Conservation (phyloP, 2,888 invertebrate genomes). For the Tryphoninae sp. region DNA sequence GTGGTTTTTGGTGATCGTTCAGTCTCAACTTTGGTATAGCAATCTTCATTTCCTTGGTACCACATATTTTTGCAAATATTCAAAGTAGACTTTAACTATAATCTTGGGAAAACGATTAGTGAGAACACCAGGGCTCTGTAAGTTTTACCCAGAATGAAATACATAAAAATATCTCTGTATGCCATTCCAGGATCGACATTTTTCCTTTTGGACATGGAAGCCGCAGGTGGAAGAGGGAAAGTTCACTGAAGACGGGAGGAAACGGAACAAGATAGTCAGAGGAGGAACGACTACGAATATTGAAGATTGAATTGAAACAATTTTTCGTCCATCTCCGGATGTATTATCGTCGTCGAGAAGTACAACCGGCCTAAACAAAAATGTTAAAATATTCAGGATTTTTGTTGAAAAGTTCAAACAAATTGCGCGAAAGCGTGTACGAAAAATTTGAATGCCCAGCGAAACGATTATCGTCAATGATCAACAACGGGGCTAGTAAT, state of each 20-base stretch:
- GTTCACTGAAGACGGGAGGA: too few relatives aligned
- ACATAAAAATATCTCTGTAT: too few relatives aligned
- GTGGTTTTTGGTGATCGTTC: too few relatives aligned
- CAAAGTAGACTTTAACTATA: too few relatives aligned
- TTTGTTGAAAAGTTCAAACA: background rate
- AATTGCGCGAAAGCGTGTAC: background rate
- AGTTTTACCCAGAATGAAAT: too few relatives aligned
- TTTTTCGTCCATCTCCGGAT: background rate
- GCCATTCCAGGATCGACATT: too few relatives aligned
- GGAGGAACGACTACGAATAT: background rate
- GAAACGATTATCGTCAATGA: constrained; percentile 16
- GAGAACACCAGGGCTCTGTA: background rate
- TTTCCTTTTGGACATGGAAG: too few relatives aligned
- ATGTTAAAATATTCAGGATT: background rate
- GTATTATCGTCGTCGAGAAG: constrained; percentile 11
- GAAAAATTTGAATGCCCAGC: constrained; percentile 18
- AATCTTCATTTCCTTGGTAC: background rate
- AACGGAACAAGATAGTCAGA: background rate
- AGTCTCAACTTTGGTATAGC: background rate
- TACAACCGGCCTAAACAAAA: background rate
- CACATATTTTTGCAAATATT: too few relatives aligned
- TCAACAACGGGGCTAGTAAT: constrained; percentile 16
- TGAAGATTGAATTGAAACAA: background rate
- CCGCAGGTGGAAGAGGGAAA: too few relatives aligned
- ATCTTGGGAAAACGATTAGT: background rate